These are phyloP conservation scores for Xestia ashworthii DNA, from an alignment of 2,888 invertebrate species.

Conservation along the genomic window DNA sequence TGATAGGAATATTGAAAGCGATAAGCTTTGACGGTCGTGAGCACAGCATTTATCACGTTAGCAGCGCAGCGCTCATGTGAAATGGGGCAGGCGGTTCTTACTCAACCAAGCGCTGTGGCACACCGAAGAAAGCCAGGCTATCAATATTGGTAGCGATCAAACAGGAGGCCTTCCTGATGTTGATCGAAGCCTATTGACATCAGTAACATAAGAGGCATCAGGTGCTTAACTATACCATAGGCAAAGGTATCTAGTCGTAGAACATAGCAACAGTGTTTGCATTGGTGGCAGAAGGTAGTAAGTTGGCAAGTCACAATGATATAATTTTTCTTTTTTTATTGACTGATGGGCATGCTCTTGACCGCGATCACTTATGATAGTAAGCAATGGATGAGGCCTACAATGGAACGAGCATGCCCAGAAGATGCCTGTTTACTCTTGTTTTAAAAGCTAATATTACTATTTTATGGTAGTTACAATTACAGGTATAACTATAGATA, in stretches of 20 bases:
- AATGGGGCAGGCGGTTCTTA: slow-evolving; percentile 74
- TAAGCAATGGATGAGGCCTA: not conserved
- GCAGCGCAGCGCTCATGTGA: slow-evolving; percentile 74
- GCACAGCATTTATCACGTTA: slow-evolving; percentile 76
- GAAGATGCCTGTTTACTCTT: not conserved
- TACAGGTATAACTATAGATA: not conserved
- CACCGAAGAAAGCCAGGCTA: slow-evolving; percentile 32
- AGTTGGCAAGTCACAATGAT: not conserved
- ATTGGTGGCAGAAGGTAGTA: not conserved
- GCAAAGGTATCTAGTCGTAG: not conserved
- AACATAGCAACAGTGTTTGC: not conserved
- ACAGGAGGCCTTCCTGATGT: not conserved
- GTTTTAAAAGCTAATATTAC: not conserved
- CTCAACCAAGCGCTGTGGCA: slow-evolving; percentile 50
- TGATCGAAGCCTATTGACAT: not conserved
- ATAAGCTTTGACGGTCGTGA: slow-evolving; percentile 73
- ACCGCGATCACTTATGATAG: not conserved
- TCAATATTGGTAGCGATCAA: slow-evolving; percentile 16
- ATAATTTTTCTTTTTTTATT: not conserved
- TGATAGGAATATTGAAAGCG: slow-evolving; percentile 61
- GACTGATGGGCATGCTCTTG: not conserved
- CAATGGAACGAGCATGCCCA: not conserved
- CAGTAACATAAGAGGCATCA: not conserved
- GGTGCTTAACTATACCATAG: not conserved
- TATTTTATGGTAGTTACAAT: not conserved